Evolutionary conservation across 2,888 invertebrate genomes (phyloP).

Genomic region (Kuschelorhynchus macadamiae): DNA sequence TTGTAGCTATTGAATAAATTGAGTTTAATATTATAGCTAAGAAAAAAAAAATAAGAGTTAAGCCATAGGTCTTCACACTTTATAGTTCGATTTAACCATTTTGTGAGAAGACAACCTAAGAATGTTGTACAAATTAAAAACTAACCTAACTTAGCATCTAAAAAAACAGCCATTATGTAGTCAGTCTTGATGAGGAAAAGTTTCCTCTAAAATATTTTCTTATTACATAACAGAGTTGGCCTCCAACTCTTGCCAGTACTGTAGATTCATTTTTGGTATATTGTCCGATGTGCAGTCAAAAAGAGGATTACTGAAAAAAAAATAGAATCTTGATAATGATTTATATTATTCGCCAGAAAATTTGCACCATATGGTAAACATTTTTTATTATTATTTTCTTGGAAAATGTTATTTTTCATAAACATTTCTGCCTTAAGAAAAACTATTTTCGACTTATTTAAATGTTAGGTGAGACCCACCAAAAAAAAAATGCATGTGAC

Average conservation of each 20-base stretch:
- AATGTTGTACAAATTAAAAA: constrained; percentile 4
- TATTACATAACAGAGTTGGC: constrained; percentile 13
- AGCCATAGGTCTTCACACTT: too few relatives aligned
- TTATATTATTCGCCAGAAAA: neutral
- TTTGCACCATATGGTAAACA: too few relatives aligned
- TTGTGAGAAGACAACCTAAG: neutral
- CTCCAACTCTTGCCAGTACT: constrained; percentile 69
- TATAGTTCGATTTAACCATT: neutral
- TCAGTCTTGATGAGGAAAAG: constrained; percentile 34
- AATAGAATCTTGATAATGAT: constrained; percentile 39
- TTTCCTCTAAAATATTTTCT: constrained; percentile 7
- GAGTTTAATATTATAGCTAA: too few relatives aligned
- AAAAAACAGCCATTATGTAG: constrained; percentile 39
- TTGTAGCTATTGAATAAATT: too few relatives aligned
- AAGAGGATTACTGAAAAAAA: constrained; percentile 55
- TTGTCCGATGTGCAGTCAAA: constrained; percentile 60
- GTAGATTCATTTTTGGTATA: constrained; percentile 70
- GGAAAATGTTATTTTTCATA: too few relatives aligned
- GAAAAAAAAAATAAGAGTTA: too few relatives aligned
- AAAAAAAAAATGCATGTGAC: too few relatives aligned
- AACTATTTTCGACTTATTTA: too few relatives aligned
- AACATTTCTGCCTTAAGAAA: too few relatives aligned
- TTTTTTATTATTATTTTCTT: too few relatives aligned
- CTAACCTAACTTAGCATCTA: constrained; percentile 22
- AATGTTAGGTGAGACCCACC: too few relatives aligned